Percentiles rank a stretch among this genome's conserved stretches.
phyloP scores from a whole-genome alignment of 2,888 invertebrate species.

The Epinotia ramella region DNA sequence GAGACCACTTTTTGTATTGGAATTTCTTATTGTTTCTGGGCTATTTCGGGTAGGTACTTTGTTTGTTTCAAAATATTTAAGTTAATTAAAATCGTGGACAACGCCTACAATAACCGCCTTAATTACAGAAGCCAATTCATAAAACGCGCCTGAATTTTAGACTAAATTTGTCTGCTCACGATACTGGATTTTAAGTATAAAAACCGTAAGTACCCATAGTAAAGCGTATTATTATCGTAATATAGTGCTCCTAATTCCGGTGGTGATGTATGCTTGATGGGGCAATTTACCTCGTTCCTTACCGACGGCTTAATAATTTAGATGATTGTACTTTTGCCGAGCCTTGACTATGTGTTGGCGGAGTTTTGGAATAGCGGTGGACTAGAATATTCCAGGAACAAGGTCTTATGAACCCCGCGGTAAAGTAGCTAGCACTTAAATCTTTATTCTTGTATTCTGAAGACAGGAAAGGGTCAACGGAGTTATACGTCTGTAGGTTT shows the following conservation, averaged over 20 bases:
- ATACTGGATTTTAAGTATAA: not conserved
- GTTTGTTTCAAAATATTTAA: not conserved
- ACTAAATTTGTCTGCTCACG: not conserved
- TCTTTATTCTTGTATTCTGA: no score
- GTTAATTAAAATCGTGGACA: not conserved
- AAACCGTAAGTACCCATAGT: no score
- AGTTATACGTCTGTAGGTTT: no score
- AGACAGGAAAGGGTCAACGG: no score
- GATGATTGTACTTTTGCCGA: conserved; percentile 35
- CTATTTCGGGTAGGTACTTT: not conserved
- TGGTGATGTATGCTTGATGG: conserved; percentile 40
- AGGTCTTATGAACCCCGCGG: no score
- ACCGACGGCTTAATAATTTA: conserved; percentile 44
- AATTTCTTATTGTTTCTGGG: not conserved
- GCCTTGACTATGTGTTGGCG: conserved; percentile 8
- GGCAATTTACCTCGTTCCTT: conserved; percentile 27
- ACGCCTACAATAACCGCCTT: not conserved
- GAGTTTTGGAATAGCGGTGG: not conserved
- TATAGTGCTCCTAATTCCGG: conserved; percentile 22
- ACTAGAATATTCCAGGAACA: not conserved
- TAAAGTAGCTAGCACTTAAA: no score
- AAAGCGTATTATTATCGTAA: conserved; percentile 12
- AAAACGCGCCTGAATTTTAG: not conserved
- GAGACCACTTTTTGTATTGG: no score
- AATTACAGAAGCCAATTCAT: not conserved